Base-by-base conservation (phyloP, 2,888 invertebrate species). In the Plusia festucae region DNA sequence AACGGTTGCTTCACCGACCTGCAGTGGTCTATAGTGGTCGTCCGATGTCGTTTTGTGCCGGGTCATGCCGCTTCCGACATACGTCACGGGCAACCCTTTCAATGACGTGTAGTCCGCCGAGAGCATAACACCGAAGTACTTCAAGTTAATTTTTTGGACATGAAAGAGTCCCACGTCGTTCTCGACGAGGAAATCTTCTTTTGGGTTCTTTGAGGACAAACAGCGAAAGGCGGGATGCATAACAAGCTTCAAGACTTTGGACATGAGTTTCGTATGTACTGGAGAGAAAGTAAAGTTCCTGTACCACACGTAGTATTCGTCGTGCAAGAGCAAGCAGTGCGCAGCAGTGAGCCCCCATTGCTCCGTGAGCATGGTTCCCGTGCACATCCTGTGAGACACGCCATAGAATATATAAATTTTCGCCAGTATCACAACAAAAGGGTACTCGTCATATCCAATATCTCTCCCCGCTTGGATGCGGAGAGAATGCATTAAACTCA, bases 261-360 rank as follows among this genome's bases (percentile, higher is more conserved):
- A 7, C 2, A 20, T 11, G 11, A 49, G 20, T 4, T 20, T 9
- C 20, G 46, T 16, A 9, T 49, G 7, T 2, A 9, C 9, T 49
- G 46, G 46, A 0, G 46, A 3, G 9, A 49, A 3, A 20, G 46
- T 49, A 8, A 20, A 49, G 46, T 49, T 49, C 18, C 18, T 20
- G 11, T 49, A 49, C 46, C 46, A 49, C 46, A 49, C 20, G 18
- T 49, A 20, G 9, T 20, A 20, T 3, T 49, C 16, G 18, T 9
- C 20, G 46, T 11, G 11, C 4, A 20, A 11, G 11, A 49, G 46
- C 18, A 20, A 49, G 20, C 46, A 49, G 46, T 49, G 46, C 46
- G 46, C 46, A 11, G 46, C 46, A 11, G 46, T 49, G 2, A 49
- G 46, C 20, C 46, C 46, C 46, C 46, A 49, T 20, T 49, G 46